phyloP scores from a whole-genome alignment of 2,797 vertebrate genomes.

The Columba guinea region DNA sequence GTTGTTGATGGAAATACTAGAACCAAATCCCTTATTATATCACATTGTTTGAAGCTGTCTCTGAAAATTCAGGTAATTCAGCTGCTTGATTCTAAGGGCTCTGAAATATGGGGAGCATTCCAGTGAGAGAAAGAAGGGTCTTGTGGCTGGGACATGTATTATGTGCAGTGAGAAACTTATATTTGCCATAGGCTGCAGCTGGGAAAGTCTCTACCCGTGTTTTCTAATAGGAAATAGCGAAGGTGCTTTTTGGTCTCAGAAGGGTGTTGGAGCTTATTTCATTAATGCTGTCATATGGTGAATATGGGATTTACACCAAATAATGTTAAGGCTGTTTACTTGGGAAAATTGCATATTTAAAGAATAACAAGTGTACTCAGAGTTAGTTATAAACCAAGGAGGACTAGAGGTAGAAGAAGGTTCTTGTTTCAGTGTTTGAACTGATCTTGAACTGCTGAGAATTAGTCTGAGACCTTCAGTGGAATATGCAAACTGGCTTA shows the following conservation, averaged over 20 bases:
- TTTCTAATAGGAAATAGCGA: neutral
- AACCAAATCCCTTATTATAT: neutral
- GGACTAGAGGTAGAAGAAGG: neutral
- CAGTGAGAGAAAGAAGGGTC: neutral
- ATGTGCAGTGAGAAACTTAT: neutral
- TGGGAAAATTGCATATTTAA: neutral
- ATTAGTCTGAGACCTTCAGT: neutral
- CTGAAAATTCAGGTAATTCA: neutral
- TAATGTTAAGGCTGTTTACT: neutral
- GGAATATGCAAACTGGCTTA: neutral
- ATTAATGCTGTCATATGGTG: neutral
- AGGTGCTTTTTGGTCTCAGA: neutral
- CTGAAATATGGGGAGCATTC: neutral
- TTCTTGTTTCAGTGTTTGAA: neutral
- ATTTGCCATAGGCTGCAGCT: neutral
- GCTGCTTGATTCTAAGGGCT: neutral
- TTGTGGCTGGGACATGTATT: neutral
- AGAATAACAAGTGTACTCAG: neutral
- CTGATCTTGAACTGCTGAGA: neutral
- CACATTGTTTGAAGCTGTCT: neutral
- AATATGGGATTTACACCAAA: neutral
- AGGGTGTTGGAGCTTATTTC: neutral
- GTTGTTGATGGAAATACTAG: neutral
- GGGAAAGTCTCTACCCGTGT: neutral
- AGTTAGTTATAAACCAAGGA: neutral